Percentiles rank a stretch among this genome's conserved stretches.
phyloP scores from a whole-genome alignment of 2,113 vertebrate species.

The Eupsittula cactorum region DNA sequence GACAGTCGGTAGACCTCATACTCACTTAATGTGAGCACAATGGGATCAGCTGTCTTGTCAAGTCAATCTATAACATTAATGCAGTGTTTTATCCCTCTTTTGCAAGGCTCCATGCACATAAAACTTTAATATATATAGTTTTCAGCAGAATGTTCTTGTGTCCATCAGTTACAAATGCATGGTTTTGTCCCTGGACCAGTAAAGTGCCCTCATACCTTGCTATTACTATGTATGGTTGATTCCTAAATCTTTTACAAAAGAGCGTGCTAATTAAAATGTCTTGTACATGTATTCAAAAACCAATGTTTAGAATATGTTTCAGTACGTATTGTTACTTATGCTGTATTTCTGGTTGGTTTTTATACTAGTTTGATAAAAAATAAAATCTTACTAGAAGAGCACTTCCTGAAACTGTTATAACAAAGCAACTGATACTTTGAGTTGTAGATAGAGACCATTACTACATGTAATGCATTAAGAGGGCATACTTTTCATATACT shows the following conservation, averaged over 20 bases:
- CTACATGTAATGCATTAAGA: not conserved
- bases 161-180: conserved; percentile 34
- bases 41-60: conserved; percentile 72
- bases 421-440: not conserved
- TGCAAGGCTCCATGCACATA: conserved; percentile 21
- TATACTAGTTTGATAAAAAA: not conserved
- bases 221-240: not conserved
- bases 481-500: not conserved
- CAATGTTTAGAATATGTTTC: not conserved
- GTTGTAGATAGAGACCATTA: not conserved
- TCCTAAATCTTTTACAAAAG: conserved; percentile 3
- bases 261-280: not conserved
- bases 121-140: conserved; percentile 63
- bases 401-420: not conserved
- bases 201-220: not conserved
- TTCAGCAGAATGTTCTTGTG: conserved; percentile 46
- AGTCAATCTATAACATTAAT: conserved; percentile 66
- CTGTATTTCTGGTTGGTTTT: not conserved
- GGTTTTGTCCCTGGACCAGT: not conserved
- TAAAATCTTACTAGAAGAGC: not conserved
- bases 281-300: not conserved
- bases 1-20: conserved; percentile 35
- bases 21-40: conserved; percentile 62
- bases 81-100: conserved; percentile 33
- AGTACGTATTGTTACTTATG: not conserved